A percentile compares a stretch with the other conserved stretches of the same genome.
Evolutionary conservation across 2,888 invertebrate species (phyloP).

Genomic region (Frankliniella fusca): DNA sequence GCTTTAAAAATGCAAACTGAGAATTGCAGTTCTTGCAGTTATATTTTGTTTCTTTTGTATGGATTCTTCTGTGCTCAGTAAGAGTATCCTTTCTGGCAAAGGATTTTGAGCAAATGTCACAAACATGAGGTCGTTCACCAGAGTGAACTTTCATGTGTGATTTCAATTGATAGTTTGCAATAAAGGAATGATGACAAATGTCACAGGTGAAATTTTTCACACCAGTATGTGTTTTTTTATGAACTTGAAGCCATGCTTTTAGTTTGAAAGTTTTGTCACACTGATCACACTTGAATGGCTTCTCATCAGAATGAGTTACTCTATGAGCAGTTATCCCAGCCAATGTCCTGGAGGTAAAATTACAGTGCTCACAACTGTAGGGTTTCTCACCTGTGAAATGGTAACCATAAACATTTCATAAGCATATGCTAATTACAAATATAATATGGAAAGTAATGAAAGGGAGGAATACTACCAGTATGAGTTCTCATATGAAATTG

Average conservation of each 20-base stretch:
- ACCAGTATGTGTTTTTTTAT: slow-evolving; percentile 41
- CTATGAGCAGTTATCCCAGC: slow-evolving; percentile 41
- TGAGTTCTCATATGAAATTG: slow-evolving; percentile 41
- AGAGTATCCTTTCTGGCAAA: slow-evolving; percentile 48
- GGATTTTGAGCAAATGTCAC: slow-evolving; percentile 50
- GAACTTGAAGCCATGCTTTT: slow-evolving; percentile 41
- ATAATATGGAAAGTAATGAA: background rate
- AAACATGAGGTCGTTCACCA: slow-evolving; percentile 49
- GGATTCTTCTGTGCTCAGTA: slow-evolving; percentile 44
- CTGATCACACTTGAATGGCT: slow-evolving; percentile 41
- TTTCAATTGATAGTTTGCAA: slow-evolving; percentile 40
- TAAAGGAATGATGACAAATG: slow-evolving; percentile 40
- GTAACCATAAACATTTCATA: background rate
- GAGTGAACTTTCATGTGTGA: slow-evolving; percentile 42
- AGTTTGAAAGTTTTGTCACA: slow-evolving; percentile 42
- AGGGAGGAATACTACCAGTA: slow-evolving; percentile 26
- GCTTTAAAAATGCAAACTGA: slow-evolving; percentile 37
- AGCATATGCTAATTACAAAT: background rate
- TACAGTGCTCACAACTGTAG: slow-evolving; percentile 40
- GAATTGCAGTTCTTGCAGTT: slow-evolving; percentile 34
- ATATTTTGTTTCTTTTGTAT: slow-evolving; percentile 37
- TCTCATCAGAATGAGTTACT: slow-evolving; percentile 40
- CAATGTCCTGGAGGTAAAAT: slow-evolving; percentile 40
- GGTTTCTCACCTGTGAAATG: slow-evolving; percentile 36
- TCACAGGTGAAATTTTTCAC: slow-evolving; percentile 41